Base-by-base conservation (phyloP, 1,140 invertebrate species). In the Liolophura sinensis region DNA sequence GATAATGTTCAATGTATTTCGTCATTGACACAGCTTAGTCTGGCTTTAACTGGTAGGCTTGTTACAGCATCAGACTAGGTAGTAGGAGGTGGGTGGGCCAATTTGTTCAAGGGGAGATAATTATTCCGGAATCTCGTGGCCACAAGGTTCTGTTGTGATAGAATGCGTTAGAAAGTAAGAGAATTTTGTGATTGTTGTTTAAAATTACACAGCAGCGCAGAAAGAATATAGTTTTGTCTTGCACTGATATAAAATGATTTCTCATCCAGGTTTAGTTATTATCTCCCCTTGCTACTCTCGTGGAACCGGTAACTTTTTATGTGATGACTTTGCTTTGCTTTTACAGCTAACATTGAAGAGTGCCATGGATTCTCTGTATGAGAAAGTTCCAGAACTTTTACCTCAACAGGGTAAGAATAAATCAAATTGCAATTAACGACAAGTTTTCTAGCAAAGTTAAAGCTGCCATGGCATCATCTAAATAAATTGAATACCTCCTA, bases 311-410 rank as follows among this genome's bases (percentile, higher is more conserved):
- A 7, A 18, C 3, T 3, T 59, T 59, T 3, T 31, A 22, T 7
- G 20, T 7, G 7, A 5, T 60, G 59, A 14, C 54, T 48, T 51
- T 65, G 55, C 3, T 58, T n/a, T 40, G 57, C 5, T 65, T 51
- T 64, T 70, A 24, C 68, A 79, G 77, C 48, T 72, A 47, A 74
- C 72, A 25, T 59, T 74, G 27, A 79, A 76, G 64, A 77, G 71
- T 71, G 68, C 71, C 14, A 71, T 77, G 69, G 75, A 79, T 56
- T 69, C 70, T 50, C 55, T 79, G 49, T 71, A 75, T 64, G 74
- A 77, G 25, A 79, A 74, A 64, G 70, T 76, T 11, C 74, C 77
- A 54, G 74, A 79, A 27, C 65, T 75, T 47, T 68, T 79, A 12
- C 77, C 77, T 54, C 71, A 77, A 52, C 75, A 79, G 75, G 72